phyloP scores from a whole-genome alignment of 2,113 vertebrate species.

The Taxidea taxus region DNA sequence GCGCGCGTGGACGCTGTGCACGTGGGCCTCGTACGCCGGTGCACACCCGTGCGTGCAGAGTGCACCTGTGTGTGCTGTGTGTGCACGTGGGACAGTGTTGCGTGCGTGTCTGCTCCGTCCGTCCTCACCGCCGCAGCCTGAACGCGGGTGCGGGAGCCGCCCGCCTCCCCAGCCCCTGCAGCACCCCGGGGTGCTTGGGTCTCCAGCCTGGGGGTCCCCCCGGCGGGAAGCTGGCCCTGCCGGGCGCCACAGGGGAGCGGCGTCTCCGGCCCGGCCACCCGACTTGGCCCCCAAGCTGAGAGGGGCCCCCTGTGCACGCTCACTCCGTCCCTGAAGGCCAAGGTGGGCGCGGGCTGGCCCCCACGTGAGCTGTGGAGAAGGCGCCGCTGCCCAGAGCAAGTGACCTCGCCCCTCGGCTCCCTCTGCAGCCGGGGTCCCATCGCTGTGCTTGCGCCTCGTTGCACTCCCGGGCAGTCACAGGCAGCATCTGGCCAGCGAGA shows the following conservation, averaged over 20 bases:
- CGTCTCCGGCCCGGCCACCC: not conserved
- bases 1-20: not conserved
- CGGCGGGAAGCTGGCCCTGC: too few species aligned
- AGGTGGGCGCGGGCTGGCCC: fast-evolving
- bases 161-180: not conserved
- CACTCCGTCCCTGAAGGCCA: fast-evolving
- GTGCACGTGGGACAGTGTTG: fast-evolving
- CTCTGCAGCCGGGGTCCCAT: fast-evolving
- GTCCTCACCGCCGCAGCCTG: not conserved
- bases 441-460: fast-evolving
- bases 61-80: not conserved
- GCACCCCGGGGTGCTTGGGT: not conserved
- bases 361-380: not conserved
- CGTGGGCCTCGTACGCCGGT: not conserved
- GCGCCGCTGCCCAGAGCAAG: not conserved
- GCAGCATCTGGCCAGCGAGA: not conserved
- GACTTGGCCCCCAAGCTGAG: not conserved
- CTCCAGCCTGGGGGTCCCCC: not conserved
- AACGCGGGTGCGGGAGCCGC: too few species aligned
- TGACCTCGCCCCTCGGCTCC: too few species aligned
- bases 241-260: not conserved
- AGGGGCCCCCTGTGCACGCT: not conserved
- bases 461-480: fast-evolving
- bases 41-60: not conserved
- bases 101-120: fast-evolving